Base-by-base conservation (phyloP, 2,113 vertebrate species). In the Platysternon megacephalum region DNA sequence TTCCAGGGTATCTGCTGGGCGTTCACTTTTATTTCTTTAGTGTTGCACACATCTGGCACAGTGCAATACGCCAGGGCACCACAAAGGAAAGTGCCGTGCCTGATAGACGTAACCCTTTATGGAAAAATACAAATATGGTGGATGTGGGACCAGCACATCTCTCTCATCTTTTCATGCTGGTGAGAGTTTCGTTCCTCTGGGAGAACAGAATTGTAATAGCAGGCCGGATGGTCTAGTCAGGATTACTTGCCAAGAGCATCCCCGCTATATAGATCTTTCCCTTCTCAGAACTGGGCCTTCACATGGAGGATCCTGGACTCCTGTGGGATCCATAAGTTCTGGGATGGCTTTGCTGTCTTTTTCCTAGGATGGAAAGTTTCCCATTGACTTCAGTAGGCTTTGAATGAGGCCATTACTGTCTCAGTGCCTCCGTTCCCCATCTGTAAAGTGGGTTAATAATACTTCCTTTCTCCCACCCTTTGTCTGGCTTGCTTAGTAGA, bases 101-200 rank as follows among this genome's bases (percentile, higher is more conserved):
- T 93, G 89, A 94, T 92, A 68, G 49, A 92, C 85, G 97, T 97
- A 97, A 97, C 96, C 87, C 95, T 87, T 97, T 95, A 91, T 85
- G 35, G 55, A 91, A 58, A 85, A 74, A 44, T 4, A 22, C 49
- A 26, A 82, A 11, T 32, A 56, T 79, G 53, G 56, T 58, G 32
- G n/a, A 10, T 6, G n/a, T 39, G 32, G 35, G n/a, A 72, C 13
- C 32, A 17, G 32, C 35, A 32, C 42, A 24, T 44, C n/a, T 39
- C n/a, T 72, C 9, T 74, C 35, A 39, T 42, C 8, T 39, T 53
- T 21, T 74, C 39, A 39, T 76, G 39, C 39, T 76, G 21, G 39
- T 76, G 72, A 26, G 39, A 44, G 39, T 39, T 42, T 11, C 22
- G 11, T 76, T 76, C 22, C 39, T 76, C 39, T 44, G 21, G 39